Evolutionary conservation across 2,888 invertebrate genomes (phyloP), one percentile per base, ranked within the genome.

Genomic region (Salticus scenicus): DNA sequence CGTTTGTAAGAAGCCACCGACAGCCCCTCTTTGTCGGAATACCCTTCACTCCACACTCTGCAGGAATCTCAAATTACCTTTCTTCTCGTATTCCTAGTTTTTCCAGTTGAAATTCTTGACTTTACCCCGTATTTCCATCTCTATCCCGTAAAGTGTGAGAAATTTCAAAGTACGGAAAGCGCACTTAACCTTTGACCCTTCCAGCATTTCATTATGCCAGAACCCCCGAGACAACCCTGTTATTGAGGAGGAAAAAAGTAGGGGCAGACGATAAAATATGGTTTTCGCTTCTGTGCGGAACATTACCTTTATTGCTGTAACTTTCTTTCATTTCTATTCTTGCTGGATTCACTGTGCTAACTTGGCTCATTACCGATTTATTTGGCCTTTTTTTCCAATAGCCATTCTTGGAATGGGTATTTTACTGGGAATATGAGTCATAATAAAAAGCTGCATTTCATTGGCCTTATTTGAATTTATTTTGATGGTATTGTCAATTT

Each of bases 161-260:
- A 76, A 83, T 71, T 69, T 42, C 42, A 8, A 76, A 47, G 73
- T 73, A 75, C 70, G 76, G 76, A 76, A 66, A 83, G 82, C 82
- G 24, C 71, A 82, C 82, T 82, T 82, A 82, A 82, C 82, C 76
- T 37, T 0, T 64, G 71, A 71, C 76, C 76, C 67, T 51, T 24
- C 30, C 64, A 28, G 47, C 51, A 28, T 41, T 47, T 67, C 67
- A 47, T 67, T 67, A 41, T 42, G 31, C 76, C 17, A 37, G 4
- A 20, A 67, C 37, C 28, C 31, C 27, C 20, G 10, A 42, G 42
- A 30, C 66, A 70, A 28, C 7, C 69, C 77, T 51, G 27, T 70
- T 73, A 51, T 51, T 27, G 20, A 33, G 30, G 20, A 33, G 30
- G 64, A 64, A 14, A 20, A 20, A 31, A 20, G 67, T 33, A 33